These are phyloP conservation scores for Fringilla coelebs DNA, from an alignment of 2,797 vertebrate genomes.

Conservation along the genomic window DNA sequence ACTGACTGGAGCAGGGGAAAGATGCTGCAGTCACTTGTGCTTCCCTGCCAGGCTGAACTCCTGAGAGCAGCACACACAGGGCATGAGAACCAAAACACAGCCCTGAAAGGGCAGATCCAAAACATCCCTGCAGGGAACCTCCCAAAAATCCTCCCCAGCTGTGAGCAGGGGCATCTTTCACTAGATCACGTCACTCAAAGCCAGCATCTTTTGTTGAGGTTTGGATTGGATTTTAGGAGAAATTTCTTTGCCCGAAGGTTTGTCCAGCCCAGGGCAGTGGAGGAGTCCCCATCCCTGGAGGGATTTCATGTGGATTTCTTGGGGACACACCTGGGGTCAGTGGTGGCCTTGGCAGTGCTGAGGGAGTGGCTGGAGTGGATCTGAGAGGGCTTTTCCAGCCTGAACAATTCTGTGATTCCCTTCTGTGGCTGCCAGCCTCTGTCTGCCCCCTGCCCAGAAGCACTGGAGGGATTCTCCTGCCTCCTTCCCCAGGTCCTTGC, in stretches of 20 bases:
- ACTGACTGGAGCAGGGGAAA: constrained; percentile 25
- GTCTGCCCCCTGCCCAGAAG: fast-evolving
- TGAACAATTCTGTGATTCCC: neutral
- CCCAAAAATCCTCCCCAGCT: neutral
- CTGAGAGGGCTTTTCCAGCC: neutral
- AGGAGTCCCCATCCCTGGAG: neutral
- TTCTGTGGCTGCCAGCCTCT: neutral
- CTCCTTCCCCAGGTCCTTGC: neutral
- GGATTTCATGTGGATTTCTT: neutral
- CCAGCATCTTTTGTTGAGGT: neutral
- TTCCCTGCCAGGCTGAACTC: neutral
- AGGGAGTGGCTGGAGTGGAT: neutral
- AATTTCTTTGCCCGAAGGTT: neutral
- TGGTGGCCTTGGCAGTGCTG: neutral
- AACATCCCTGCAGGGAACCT: neutral
- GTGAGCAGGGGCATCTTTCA: neutral
- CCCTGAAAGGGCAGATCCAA: neutral
- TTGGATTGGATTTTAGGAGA: neutral
- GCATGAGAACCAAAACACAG: neutral
- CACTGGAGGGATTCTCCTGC: neutral
- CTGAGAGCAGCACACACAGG: neutral
- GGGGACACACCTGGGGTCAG: neutral
- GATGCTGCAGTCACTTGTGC: neutral
- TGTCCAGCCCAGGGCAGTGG: neutral
- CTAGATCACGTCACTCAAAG: fast-evolving